Evolutionary conservation across 2,888 invertebrate genomes (phyloP).

Genomic region (Penaeus monodon): DNA sequence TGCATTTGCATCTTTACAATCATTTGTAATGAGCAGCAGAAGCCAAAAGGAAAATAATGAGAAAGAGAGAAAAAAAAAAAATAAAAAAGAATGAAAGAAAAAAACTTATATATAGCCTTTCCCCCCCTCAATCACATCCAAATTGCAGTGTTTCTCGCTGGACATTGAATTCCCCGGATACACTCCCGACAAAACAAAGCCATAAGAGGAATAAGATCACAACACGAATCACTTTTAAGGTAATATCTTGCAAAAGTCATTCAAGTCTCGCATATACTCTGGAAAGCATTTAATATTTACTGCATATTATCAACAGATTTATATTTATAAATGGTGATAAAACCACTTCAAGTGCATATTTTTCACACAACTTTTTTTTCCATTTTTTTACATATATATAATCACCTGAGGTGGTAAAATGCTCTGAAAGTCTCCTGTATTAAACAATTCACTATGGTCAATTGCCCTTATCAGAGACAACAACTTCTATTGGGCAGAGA

Average conservation of each 20-base stretch:
- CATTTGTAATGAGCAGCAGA: conserved; percentile 34
- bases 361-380: conserved; percentile 28
- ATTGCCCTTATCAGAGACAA: conserved; percentile 10
- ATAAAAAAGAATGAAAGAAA: too few species aligned
- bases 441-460: conserved; percentile 10
- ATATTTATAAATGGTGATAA: conserved; percentile 28
- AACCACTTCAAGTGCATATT: too few species aligned
- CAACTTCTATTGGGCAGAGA: conserved; percentile 31
- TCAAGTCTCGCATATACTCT: conserved; percentile 14
- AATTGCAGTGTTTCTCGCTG: conserved; percentile 21
- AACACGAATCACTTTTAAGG: conserved; percentile 29
- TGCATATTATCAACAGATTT: conserved; percentile 10
- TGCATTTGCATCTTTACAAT: conserved; percentile 48
- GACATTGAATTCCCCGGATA: conserved; percentile 25
- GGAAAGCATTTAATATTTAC: conserved; percentile 13
- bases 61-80: too few species aligned
- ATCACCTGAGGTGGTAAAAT: conserved; percentile 42
- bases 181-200: conserved; percentile 20
- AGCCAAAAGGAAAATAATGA: background rate
- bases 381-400: conserved; percentile 15
- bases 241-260: conserved; percentile 17
- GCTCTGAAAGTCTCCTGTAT: conserved; percentile 22
- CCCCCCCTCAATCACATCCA: conserved; percentile 5
- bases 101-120: too few species aligned
- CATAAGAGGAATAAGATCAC: conserved; percentile 22